Base-by-base conservation (phyloP, 2,888 invertebrate genomes). In the Drosophila nigricruria region DNA sequence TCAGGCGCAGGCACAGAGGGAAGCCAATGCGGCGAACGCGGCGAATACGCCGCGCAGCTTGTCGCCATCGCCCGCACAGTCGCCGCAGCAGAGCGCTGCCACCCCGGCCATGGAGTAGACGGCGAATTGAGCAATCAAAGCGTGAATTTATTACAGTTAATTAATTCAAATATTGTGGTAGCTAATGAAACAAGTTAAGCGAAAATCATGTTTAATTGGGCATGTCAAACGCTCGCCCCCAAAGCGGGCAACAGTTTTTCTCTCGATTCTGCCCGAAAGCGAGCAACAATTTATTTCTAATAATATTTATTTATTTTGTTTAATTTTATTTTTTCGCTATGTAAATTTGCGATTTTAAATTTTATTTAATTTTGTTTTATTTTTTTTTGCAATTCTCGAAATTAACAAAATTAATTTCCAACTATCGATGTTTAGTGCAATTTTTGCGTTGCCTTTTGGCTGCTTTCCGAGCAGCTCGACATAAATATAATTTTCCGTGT, bases 131-230 rank as follows among this genome's bases (percentile, higher is more conserved):
- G 83, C 86, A 84, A 84, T 86, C 84, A 82, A 77, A 82, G 73
- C 82, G 83, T 82, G 85, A 86, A 86, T 86, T 86, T 86, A 86
- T 87, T 85, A 87, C 77, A 79, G 73, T 79, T 81, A 84, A 86
- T 84, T 87, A 81, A 82, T 73, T 79, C 78, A 69, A 77, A 71
- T 79, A 78, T 82, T 82, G 81, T 77, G 85, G 81, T 83, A 85
- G 86, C 79, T 66, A 83, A 85, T 79, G 74, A 73, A 73, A 58
- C 61, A 66, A 71, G 67, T 77, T 50, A 56, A 80, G 57, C 67
- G 62, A 68, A 54, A 59, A 64, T 63, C 64, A 70, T 43, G 52
- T 64, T 79, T 62, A 69, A 80, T 73, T 70, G 60, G 65, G 63
- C 77, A 67, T 69, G 69, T 43, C 59, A 56, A 73, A 56, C 27